Conservation (phyloP, 1,140 invertebrate species). For the honey bee (Apis mellifera) region Amel_HAv3.1 CM009945.2:6242001-6242500, state of each 20-base stretch:
- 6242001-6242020: constrained; percentile 75
- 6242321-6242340: constrained; percentile 60
- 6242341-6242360: constrained; percentile 69
- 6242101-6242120: neutral
- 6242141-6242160: neutral
- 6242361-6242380: constrained; percentile 72
- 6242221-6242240: constrained; percentile 26
- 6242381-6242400: constrained; percentile 44
- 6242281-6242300: constrained; percentile 33
- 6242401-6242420: neutral
- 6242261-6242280: constrained; percentile 67
- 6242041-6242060: constrained; percentile 74
- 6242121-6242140: neutral
- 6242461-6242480: neutral
- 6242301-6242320: constrained; percentile 40
- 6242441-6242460: neutral
- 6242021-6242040: constrained; percentile 69
- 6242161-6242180: neutral
- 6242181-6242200: neutral
- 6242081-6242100: constrained; percentile 64
- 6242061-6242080: constrained; percentile 65
- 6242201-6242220: neutral
- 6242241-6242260: constrained; percentile 74
- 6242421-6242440: neutral
- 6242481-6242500: neutral